Base-by-base conservation (phyloP, 64 coral and sea anemone genomes). In the Platygyra sinensis region DNA sequence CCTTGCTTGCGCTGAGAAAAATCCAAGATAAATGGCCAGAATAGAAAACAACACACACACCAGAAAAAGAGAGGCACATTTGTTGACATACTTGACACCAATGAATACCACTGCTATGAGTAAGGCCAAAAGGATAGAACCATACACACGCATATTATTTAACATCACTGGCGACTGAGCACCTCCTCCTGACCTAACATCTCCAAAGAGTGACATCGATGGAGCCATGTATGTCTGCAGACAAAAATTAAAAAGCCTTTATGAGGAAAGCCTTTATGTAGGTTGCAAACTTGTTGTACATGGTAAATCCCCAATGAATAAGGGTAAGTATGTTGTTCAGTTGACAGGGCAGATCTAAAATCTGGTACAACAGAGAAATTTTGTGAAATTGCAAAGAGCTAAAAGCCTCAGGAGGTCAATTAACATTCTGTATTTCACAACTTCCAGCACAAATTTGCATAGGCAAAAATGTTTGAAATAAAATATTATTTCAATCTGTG, bases 131-230 rank as follows among this genome's bases (percentile, higher is more conserved):
- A 98, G 62, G 30, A 98, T 92, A 59, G 93, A 90, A 12, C 96
- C 96, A 87, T 98, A 98, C 24, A 98, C 96, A 24, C 96, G 87
- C 96, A 98, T 98, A 87, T 98, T 98, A 81, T 98, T 94, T 63
- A 98, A 81, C 96, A 98, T 98, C 33, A 93, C 75, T 14, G 96
- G 74, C 20, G 96, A 98, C 31, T 87, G 78, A 10, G 93, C 96
- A 57, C 94, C 94, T 67, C 96, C 96, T 50, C 96, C 93, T 46
- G 96, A 98, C 38, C 82, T 78, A 1, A 93, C 96, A 87, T 98
- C 93, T 77, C 96, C 96, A 98, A 98, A 98, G 64, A 98, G 27
- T 0, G 96, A 95, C 90, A 98, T 98, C 9, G 28, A 78, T 20
- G 96, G 96, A 62, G 93, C 96, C 77, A 98, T 93, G 32, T 98